Conservation (phyloP, 2,888 invertebrate species). For the Yponomeuta plumbellus region DNA sequence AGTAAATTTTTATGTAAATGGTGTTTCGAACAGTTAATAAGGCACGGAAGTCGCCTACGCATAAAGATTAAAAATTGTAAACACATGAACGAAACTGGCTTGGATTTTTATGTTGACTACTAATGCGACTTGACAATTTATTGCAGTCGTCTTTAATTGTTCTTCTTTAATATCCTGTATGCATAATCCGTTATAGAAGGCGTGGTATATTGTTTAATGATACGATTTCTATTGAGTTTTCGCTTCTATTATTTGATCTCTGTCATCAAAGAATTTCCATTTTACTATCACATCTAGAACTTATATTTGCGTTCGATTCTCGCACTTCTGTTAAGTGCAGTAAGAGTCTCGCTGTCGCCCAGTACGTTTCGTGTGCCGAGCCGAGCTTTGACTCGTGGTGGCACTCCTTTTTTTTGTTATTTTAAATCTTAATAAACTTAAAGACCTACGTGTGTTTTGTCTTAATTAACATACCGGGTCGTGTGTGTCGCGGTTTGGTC, state of each 20-base stretch:
- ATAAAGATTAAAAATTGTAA: constrained; percentile 41
- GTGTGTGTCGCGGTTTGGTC: constrained; percentile 4
- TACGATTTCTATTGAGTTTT: not conserved
- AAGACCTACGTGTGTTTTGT: not conserved
- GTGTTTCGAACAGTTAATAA: constrained; percentile 33
- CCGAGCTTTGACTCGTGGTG: not conserved
- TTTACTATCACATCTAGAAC: not conserved
- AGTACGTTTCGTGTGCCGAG: not conserved
- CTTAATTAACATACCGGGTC: not conserved
- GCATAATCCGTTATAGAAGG: not conserved
- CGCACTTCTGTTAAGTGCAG: not conserved
- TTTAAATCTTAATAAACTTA: not conserved
- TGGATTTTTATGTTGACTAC: constrained; percentile 2
- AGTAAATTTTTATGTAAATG: constrained; percentile 32
- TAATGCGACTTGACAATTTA: constrained; percentile 6
- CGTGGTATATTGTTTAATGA: not conserved
- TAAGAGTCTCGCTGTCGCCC: not conserved
- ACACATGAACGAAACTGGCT: constrained; percentile 15
- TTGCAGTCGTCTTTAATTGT: constrained; percentile 5
- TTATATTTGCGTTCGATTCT: not conserved
- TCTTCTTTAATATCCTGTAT: constrained; percentile 3
- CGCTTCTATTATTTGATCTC: not conserved
- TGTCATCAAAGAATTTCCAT: not conserved
- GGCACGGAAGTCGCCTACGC: constrained; percentile 56
- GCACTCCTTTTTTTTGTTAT: not conserved